These are phyloP conservation scores for Sceliomorpha sp. DNA, from an alignment of 2,888 invertebrate genomes.

Conservation along the genomic window DNA sequence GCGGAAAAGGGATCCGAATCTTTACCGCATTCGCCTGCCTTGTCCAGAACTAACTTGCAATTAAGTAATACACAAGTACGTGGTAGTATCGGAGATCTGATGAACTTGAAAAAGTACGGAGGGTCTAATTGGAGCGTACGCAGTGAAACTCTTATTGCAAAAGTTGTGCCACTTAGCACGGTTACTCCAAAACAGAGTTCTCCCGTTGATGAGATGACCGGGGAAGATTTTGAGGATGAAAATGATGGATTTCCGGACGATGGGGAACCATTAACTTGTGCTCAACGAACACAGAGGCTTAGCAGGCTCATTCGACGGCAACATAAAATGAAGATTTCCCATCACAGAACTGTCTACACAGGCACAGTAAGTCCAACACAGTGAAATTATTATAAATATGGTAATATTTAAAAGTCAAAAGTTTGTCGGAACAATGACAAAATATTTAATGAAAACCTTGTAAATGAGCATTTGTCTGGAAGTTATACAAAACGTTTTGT, in stretches of 20 bases:
- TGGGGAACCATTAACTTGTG: slow-evolving; percentile 84
- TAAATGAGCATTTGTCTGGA: too few species aligned
- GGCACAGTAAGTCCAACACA: too few species aligned
- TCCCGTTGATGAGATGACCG: slow-evolving; percentile 72
- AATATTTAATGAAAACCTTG: too few species aligned
- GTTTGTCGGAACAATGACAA: too few species aligned
- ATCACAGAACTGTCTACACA: too few species aligned
- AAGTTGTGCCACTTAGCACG: slow-evolving; percentile 87
- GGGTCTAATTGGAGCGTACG: slow-evolving; percentile 87
- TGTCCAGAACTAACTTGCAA: slow-evolving; percentile 80
- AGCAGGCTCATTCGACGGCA: slow-evolving; percentile 86
- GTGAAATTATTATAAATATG: too few species aligned
- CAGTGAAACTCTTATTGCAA: slow-evolving; percentile 87
- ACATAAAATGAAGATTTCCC: slow-evolving; percentile 77
- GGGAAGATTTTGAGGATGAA: slow-evolving; percentile 53
- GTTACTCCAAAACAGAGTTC: slow-evolving; percentile 83
- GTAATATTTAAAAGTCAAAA: too few species aligned
- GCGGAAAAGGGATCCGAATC: slow-evolving; percentile 80
- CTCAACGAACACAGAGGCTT: slow-evolving; percentile 86
- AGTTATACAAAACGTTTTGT: too few species aligned
- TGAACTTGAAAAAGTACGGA: slow-evolving; percentile 88
- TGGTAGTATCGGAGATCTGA: slow-evolving; percentile 89
- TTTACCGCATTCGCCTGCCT: slow-evolving; percentile 82
- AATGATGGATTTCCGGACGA: slow-evolving; percentile 54
- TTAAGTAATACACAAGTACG: slow-evolving; percentile 68